A percentile compares a stretch with the other conserved stretches of the same genome.
Conservation (phyloP, 1,140 invertebrate species). For the Drosophila pseudoobscura region DNA sequence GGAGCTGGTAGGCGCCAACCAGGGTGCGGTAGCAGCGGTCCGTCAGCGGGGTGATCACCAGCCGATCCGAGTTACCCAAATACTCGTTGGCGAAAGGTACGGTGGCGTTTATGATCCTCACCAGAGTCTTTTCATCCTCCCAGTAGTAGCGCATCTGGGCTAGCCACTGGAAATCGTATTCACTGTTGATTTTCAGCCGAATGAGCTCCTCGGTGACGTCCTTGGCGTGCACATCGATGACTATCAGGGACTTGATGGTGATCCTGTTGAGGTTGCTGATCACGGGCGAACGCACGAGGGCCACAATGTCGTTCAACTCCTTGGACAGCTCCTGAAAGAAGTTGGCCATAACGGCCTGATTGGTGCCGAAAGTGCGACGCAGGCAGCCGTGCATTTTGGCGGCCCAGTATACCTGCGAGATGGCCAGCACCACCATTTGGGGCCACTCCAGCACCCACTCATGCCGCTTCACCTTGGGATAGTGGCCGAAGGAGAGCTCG, state of each 20-base stretch:
- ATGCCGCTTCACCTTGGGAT: slow-evolving; percentile 86
- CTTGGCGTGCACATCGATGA: slow-evolving; percentile 95
- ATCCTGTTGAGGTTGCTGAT: slow-evolving; percentile 88
- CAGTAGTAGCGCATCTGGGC: slow-evolving; percentile 96
- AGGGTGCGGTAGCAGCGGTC: slow-evolving; percentile 94
- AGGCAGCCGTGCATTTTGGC: slow-evolving; percentile 89
- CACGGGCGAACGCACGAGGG: slow-evolving; percentile 85
- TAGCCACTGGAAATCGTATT: slow-evolving; percentile 95
- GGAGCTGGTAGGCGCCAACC: slow-evolving; percentile 93
- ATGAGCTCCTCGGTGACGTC: slow-evolving; percentile 92
- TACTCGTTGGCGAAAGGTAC: slow-evolving; percentile 96
- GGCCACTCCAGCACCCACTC: slow-evolving; percentile 94
- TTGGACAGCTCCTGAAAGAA: slow-evolving; percentile 85
- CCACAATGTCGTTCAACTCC: slow-evolving; percentile 88
- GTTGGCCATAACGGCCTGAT: slow-evolving; percentile 84
- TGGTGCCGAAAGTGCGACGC: slow-evolving; percentile 84
- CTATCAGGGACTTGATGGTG: slow-evolving; percentile 93
- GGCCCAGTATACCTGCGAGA: slow-evolving; percentile 96
- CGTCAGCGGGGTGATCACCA: slow-evolving; percentile 93
- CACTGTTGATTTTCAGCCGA: slow-evolving; percentile 87
- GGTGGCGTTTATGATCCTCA: slow-evolving; percentile 94
- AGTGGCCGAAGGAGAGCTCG: slow-evolving; percentile 88
- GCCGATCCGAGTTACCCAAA: slow-evolving; percentile 89
- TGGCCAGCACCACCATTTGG: slow-evolving; percentile 94
- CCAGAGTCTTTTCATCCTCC: slow-evolving; percentile 90